Percentiles rank a stretch among this genome's conserved stretches.
Conservation (phyloP, 2,113 vertebrate species). For the Catharus fuscescens region DNA sequence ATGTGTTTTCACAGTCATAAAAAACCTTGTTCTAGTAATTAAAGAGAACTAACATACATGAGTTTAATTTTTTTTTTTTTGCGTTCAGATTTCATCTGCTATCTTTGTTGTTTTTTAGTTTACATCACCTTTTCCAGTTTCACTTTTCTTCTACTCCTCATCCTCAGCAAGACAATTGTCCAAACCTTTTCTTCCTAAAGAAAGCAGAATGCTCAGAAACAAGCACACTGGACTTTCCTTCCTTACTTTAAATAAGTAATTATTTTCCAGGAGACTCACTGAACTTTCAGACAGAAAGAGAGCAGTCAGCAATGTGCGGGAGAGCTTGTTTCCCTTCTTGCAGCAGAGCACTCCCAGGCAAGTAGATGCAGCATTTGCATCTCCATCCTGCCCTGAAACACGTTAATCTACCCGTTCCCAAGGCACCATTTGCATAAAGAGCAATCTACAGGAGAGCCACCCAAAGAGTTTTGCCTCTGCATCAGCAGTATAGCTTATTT, state of each 20-base stretch:
- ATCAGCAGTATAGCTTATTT: not conserved
- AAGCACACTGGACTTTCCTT: not conserved
- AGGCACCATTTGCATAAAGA: slow-evolving; percentile 53
- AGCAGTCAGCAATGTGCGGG: not conserved
- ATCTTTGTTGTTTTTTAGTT: not conserved
- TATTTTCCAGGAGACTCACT: not conserved
- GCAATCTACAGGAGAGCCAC: not conserved
- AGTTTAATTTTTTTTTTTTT: not conserved
- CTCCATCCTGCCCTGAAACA: not conserved
- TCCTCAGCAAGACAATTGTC: not conserved
- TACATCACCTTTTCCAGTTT: not conserved
- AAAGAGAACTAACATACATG: not conserved
- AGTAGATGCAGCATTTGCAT: slow-evolving; percentile 13
- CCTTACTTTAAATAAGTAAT: not conserved
- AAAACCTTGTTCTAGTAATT: not conserved
- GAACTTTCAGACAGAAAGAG: not conserved
- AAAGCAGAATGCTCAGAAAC: not conserved
- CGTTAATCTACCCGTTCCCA: slow-evolving; percentile 29
- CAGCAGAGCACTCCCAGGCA: slow-evolving; percentile 6
- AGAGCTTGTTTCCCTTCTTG: not conserved
- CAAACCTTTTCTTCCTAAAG: not conserved
- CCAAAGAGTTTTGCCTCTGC: slow-evolving; percentile 7
- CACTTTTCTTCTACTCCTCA: not conserved
- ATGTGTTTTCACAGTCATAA: not conserved
- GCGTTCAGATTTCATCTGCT: not conserved